Percentiles rank a stretch among this genome's conserved stretches.
Evolutionary conservation across 1,140 invertebrate genomes (phyloP).

Genomic region (Bradynema listronoti): DNA sequence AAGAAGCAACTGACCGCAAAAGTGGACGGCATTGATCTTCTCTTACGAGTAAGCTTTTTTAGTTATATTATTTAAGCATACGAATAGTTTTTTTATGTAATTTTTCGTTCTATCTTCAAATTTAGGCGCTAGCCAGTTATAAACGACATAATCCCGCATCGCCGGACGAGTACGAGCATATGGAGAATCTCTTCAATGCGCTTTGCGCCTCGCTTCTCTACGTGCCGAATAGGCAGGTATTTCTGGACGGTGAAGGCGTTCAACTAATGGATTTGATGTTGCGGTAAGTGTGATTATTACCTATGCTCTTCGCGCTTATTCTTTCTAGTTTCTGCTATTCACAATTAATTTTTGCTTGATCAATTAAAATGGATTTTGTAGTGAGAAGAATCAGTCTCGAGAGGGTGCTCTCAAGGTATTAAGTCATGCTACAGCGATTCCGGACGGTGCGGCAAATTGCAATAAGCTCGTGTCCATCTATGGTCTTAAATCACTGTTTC

Average conservation of each 20-base stretch:
- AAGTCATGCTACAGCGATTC: constrained; percentile 85
- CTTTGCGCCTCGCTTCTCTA: constrained; percentile 86
- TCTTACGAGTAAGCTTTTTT: constrained; percentile 72
- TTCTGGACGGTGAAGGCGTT: constrained; percentile 85
- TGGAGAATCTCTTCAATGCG: constrained; percentile 96
- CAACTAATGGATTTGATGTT: constrained; percentile 96
- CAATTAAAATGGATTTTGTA: constrained; percentile 52
- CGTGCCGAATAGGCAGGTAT: constrained; percentile 72
- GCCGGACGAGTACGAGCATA: constrained; percentile 88
- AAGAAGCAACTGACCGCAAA: constrained; percentile 74
- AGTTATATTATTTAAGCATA: background rate
- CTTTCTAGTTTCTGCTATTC: too few relatives aligned
- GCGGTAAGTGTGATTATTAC: constrained; percentile 66
- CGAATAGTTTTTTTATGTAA: constrained; percentile 17
- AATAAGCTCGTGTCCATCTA: constrained; percentile 98
- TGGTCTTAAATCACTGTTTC: constrained; percentile 85
- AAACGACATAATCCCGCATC: constrained; percentile 84
- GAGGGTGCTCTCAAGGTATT: constrained; percentile 93
- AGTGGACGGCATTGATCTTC: constrained; percentile 87
- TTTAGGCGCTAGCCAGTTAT: constrained; percentile 69
- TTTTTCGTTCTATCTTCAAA: too few relatives aligned
- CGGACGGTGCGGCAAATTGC: constrained; percentile 86
- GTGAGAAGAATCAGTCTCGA: constrained; percentile 90
- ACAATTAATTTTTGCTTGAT: too few relatives aligned
- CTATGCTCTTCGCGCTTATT: too few relatives aligned